These are phyloP conservation scores for Littorina saxatilis DNA, from an alignment of 1,140 invertebrate genomes.

Conservation along the genomic window DNA sequence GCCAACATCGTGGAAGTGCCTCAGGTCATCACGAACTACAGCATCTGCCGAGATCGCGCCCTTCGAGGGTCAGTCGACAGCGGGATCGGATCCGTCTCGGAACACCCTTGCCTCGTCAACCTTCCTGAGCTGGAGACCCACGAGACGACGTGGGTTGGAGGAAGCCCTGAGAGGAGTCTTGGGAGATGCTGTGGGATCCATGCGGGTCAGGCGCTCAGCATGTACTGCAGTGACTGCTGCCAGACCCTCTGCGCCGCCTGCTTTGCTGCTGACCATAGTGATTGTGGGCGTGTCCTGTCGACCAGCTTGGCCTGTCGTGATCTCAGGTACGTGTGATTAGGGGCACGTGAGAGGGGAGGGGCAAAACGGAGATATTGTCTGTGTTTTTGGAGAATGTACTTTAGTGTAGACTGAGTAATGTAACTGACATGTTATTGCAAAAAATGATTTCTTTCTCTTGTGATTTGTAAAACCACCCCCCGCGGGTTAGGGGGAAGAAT, in stretches of 20 bases:
- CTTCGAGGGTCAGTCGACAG: background rate
- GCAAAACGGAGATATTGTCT: too few relatives aligned
- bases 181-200: background rate
- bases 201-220: background rate
- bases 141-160: background rate
- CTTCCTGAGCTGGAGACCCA: background rate
- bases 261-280: constrained; percentile 4
- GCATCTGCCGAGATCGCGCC: background rate
- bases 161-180: background rate
- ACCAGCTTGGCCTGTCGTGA: constrained; percentile 5
- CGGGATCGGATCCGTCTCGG: background rate
- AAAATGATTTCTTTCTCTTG: too few relatives aligned
- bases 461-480: too few relatives aligned
- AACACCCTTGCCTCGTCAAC: background rate
- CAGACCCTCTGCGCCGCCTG: background rate
- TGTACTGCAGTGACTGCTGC: constrained; percentile 12
- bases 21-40: too few relatives aligned
- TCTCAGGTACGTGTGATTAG: too few relatives aligned
- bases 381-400: too few relatives aligned
- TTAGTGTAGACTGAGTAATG: too few relatives aligned
- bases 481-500: too few relatives aligned
- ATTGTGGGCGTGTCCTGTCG: background rate
- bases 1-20: background rate
- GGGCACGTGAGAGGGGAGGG: too few relatives aligned
- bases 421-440: too few relatives aligned